Evolutionary conservation across 2,888 invertebrate species (phyloP), one percentile per base, ranked within the genome.

Genomic region (Lepeophtheirus nordmannii): DNA sequence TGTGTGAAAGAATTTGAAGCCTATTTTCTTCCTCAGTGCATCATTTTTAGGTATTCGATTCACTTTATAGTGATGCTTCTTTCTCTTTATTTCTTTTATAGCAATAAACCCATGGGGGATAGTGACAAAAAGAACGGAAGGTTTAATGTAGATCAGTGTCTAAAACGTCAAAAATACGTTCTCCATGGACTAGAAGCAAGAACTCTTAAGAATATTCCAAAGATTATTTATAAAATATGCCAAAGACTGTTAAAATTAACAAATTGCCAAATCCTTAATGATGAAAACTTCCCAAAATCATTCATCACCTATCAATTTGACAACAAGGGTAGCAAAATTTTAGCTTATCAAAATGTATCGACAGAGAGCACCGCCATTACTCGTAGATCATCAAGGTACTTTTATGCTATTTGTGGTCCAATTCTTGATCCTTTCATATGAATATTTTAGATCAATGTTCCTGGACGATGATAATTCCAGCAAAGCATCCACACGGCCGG

Each of bases 1-100:
- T 86, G 86, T 72, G 84, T 89, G 46, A 83, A 86, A 73, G 85
- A 87, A 74, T 89, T 90, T 74, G 86, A 86, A 71, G 83, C 84
- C 73, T 86, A 84, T 72, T 79, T 89, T 68, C 81, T 85, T 73
- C 87, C 88, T 12, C 60, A 59, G 60, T 59, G 60, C 60, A 22
- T 59, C 7, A 57, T 56, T 17, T 56, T 56, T 37, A 64, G 30
- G 30, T 30, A 5, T 2, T 30, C 7, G 7, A 30, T 7, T 7
- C 7, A 30, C 30, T 30, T 30, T 30, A 2, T 30, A 5, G 2
- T 30, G 7, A 5, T 5, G 7, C 30, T 30, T 30, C 2, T 5
- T 30, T 30, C 30, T 30, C 30, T 30, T 30, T 30, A n/a, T 30
- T 30, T 30, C 7, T 30, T 30, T 5, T 30, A 30, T 30, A 30